Evolutionary conservation across 92 coral and sea anemone genomes (phyloP), one percentile per base, ranked within the genome.

Genomic region (Actinostola sp.): DNA sequence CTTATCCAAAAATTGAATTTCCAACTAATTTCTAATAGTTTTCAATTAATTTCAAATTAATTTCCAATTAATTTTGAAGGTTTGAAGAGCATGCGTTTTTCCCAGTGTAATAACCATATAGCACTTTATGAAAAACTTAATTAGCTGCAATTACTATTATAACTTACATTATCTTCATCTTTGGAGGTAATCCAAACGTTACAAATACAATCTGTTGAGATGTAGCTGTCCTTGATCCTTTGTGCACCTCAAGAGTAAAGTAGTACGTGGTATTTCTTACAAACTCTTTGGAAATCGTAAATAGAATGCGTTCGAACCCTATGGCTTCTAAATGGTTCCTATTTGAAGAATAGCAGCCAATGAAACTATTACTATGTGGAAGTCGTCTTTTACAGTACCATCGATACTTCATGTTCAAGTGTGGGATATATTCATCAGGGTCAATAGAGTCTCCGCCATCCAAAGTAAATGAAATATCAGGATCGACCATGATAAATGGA

Each of bases 121-220:
- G n/a, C n/a, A n/a, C n/a, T n/a, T n/a, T n/a, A n/a, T n/a, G n/a
- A n/a, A n/a, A n/a, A n/a, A 4, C 42, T 11, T 36, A 4, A 36
- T 4, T 4, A 36, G 42, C 42, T 4, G 6, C 42, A 4, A 11
- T 36, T 36, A 36, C 42, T 36, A 10, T 15, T 0, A 5, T 1
- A 12, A 46, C 92, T 42, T 59, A 93, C 98, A 87, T 82, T 72
- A 93, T 88, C n/a, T 63, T 64, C 77, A 93, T 87, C 56, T 48
- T 30, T 25, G 94, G 98, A 3, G 98, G 97, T 13, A 81, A 79
- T 23, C 97, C 97, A 13, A 73, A 82, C 0, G 82, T 70, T 21
- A 93, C 81, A 29, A 84, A 63, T 25, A 93, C 82, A 23, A 70
- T 66, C 44, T 83, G 88, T 26, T 90, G 86, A 30, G 65, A 76